A percentile compares a stretch with the other conserved stretches of the same genome.
Conservation (phyloP, 2,888 invertebrate genomes). For the Ceriagrion tenellum region DNA sequence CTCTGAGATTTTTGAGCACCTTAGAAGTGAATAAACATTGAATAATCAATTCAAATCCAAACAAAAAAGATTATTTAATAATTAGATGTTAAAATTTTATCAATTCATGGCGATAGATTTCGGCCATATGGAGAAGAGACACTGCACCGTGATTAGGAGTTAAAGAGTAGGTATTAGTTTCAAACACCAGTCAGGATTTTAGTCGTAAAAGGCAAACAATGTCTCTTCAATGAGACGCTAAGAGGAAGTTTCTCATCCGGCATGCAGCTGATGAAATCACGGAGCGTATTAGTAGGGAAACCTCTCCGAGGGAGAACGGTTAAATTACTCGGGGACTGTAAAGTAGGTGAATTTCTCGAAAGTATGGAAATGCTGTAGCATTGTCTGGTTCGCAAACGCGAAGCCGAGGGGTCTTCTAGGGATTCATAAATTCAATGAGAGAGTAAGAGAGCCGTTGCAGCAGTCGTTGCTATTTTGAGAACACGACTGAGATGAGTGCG, state of each 20-base stretch:
- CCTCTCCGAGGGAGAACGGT: neutral
- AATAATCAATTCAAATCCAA: no score
- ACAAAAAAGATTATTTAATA: no score
- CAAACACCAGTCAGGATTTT: no score
- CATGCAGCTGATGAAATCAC: neutral
- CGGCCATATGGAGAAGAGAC: no score
- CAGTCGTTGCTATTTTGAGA: neutral
- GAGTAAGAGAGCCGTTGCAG: neutral
- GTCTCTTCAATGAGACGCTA: no score
- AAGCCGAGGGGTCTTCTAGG: neutral
- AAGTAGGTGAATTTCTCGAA: neutral
- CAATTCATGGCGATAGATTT: no score
- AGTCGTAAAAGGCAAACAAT: no score
- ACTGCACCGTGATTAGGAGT: no score
- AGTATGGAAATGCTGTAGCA: neutral
- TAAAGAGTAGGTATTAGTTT: no score
- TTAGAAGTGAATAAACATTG: no score
- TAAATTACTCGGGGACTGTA: neutral
- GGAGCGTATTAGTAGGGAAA: neutral
- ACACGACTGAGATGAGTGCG: neutral
- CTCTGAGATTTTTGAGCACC: no score
- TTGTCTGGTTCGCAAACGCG: neutral
- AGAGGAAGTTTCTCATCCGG: neutral
- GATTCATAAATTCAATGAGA: neutral
- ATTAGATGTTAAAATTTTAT: no score